phyloP scores from a whole-genome alignment of 2,888 invertebrate genomes.

The Artemia sinica region DNA sequence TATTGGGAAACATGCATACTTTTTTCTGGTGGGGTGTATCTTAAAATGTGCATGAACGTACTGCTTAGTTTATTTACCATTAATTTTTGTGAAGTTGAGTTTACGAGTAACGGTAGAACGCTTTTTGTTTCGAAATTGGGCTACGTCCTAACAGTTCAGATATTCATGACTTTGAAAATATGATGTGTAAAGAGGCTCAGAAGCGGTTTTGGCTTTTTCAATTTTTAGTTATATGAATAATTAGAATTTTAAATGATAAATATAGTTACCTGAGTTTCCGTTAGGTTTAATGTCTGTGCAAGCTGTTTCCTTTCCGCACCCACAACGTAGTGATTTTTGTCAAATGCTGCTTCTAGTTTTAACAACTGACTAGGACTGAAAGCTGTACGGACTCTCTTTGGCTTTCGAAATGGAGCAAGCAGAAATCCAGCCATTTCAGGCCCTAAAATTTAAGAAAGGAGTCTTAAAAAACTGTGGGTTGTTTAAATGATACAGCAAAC shows the following conservation, averaged over 20 bases:
- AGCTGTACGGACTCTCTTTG: slow-evolving; percentile 92
- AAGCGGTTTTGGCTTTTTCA: too few relatives aligned
- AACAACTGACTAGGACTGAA: slow-evolving; percentile 93
- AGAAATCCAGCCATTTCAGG: slow-evolving; percentile 71
- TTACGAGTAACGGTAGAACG: too few relatives aligned
- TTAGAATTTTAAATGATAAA: background rate
- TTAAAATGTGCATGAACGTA: too few relatives aligned
- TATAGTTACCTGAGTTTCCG: slow-evolving; percentile 57
- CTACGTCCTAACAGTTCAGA: too few relatives aligned
- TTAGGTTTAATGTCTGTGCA: slow-evolving; percentile 67
- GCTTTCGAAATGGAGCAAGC: slow-evolving; percentile 89
- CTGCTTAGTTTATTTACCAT: too few relatives aligned
- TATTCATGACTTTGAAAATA: too few relatives aligned
- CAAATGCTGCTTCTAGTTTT: slow-evolving; percentile 75
- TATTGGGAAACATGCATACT: too few relatives aligned
- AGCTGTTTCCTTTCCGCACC: slow-evolving; percentile 83
- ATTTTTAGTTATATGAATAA: background rate
- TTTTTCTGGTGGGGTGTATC: too few relatives aligned
- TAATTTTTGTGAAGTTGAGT: too few relatives aligned
- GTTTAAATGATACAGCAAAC: too few relatives aligned
- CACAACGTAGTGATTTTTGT: slow-evolving; percentile 78
- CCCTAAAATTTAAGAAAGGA: slow-evolving; percentile 39
- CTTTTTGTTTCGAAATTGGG: too few relatives aligned
- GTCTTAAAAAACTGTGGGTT: background rate
- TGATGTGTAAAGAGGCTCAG: too few relatives aligned